Evolutionary conservation across 2,113 vertebrate genomes (phyloP), one percentile per base, ranked within the genome.

Genomic region (Cyprinodon brontotheroides): DNA sequence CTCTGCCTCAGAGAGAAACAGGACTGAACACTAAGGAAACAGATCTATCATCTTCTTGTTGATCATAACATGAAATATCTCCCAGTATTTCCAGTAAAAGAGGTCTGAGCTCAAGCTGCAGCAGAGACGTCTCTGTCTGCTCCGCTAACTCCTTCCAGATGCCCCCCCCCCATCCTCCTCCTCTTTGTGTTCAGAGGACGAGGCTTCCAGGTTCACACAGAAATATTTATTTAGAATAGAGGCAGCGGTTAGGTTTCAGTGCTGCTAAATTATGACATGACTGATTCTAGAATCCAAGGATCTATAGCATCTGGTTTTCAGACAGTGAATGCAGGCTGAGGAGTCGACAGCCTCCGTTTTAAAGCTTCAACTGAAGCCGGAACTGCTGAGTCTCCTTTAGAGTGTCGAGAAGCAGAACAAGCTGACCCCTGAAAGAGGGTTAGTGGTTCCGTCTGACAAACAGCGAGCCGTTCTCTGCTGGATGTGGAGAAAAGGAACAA

Each of bases 81-180:
- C 22, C 4, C 14, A 10, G 63, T 65, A 20, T 36, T 37, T 15
- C 29, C 12, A 68, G 45, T 68, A 8, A 4, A 12, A 50, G 11
- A 40, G 1, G 14, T 36, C 45, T 47, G 29, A 61, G 22, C 43
- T 13, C 48, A 5, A 38, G 9, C 67, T 2, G 22, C 40, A 43
- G 37, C 14, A 3, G 59, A 70, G 37, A 43, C 22, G n/a, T 68
- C 17, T 38, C 43, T n/a, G 15, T 57, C 60, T 48, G 65, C 45
- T 65, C 67, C 29, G 68, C 75, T 78, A 78, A 78, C 68, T 65
- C 53, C n/a, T 78, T 78, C 75, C 75, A 78, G 75, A 78, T 78
- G 68, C 41, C 12, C 8, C 50, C 41, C 22, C 48, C 29, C n/a
- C 12, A 50, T 29, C 59, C 68, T 50, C 17, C 50, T 70, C 75